Evolutionary conservation across 1,140 invertebrate genomes (phyloP).

Genomic region (Papilio xuthus): DNA sequence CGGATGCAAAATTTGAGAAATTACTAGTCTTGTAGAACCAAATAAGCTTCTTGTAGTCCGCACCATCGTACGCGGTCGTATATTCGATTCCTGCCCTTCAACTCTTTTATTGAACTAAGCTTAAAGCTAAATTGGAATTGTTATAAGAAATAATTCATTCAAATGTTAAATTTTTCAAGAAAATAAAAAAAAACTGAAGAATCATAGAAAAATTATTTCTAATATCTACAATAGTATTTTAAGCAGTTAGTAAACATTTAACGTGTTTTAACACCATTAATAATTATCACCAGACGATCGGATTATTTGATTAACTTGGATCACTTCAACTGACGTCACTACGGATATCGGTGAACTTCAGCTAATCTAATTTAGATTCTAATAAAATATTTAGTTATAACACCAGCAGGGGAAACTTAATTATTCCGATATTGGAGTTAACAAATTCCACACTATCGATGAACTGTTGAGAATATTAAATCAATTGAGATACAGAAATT

Average conservation of each 20-base stretch:
- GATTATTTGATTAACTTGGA: conserved; percentile 15
- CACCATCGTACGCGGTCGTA: too few species aligned
- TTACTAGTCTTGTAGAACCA: too few species aligned
- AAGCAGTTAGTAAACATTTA: not conserved
- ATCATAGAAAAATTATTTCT: too few species aligned
- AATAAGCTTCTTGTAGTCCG: too few species aligned
- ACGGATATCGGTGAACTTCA: not conserved
- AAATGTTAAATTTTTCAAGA: too few species aligned
- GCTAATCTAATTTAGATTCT: not conserved
- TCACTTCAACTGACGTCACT: not conserved
- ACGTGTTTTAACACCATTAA: not conserved
- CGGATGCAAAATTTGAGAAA: too few species aligned
- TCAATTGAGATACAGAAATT: too few species aligned
- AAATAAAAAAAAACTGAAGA: too few species aligned
- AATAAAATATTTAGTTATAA: not conserved
- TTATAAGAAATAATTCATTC: too few species aligned
- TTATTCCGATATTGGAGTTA: not conserved
- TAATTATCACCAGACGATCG: not conserved
- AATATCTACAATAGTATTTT: not conserved
- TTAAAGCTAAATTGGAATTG: too few species aligned
- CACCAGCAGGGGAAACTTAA: not conserved
- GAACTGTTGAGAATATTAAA: not conserved
- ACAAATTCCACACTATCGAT: not conserved
- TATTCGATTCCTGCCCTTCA: too few species aligned
- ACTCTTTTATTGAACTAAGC: too few species aligned